Percentiles rank a stretch among this genome's conserved stretches.
Conservation (phyloP, 2,797 vertebrate species). For the Hydrolagus colliei region DNA sequence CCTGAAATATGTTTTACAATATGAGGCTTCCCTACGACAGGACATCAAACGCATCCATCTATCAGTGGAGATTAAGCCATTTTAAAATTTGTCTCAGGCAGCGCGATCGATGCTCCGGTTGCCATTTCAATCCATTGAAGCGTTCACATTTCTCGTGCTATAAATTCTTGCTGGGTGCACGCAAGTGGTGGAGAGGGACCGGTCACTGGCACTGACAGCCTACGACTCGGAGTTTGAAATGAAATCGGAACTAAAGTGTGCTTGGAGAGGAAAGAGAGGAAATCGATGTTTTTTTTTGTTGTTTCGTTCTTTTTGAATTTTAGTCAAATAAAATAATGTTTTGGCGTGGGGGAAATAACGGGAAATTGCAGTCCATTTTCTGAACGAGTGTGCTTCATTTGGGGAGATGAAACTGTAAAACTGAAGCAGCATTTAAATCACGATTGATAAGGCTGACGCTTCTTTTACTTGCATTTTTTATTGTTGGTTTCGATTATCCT, state of each 20-base stretch:
- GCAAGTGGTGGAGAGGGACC: slow-evolving; percentile 36
- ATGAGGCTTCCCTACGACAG: slow-evolving; percentile 11
- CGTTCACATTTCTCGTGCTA: slow-evolving; percentile 40
- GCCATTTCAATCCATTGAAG: slow-evolving; percentile 38
- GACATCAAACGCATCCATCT: slow-evolving; percentile 35
- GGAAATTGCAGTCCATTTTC: background rate
- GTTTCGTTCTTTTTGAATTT: background rate
- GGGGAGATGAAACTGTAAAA: background rate
- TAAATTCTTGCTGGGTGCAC: slow-evolving; percentile 38
- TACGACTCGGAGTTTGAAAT: background rate
- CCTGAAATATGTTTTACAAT: slow-evolving; percentile 28
- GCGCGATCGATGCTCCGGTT: slow-evolving; percentile 35
- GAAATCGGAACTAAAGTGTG: background rate
- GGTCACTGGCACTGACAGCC: slow-evolving; percentile 4
- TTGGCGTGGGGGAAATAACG: background rate
- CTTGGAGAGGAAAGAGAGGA: background rate
- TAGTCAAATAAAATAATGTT: too few species aligned
- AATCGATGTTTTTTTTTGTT: background rate
- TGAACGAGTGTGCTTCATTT: background rate
- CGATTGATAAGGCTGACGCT: background rate
- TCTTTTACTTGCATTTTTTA: background rate
- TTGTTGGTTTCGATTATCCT: too few species aligned
- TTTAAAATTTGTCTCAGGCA: slow-evolving; percentile 28
- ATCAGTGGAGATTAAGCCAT: slow-evolving; percentile 34
- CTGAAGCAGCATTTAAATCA: background rate